Conservation (phyloP, 2,113 vertebrate species). For the Benitochromis conjunctus region DNA sequence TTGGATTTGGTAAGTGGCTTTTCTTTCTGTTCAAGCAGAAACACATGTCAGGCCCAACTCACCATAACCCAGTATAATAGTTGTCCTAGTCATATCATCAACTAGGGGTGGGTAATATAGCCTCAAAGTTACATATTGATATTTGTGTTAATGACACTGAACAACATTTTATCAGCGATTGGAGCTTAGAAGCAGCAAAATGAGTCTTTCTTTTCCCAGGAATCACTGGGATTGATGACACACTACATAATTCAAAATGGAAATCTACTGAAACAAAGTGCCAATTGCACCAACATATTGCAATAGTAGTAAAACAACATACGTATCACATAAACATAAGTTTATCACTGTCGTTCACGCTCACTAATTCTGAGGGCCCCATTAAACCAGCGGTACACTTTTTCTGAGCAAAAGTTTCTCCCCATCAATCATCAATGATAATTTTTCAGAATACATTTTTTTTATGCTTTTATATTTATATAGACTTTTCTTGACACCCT, state of each 20-base stretch:
- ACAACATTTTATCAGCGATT: background rate
- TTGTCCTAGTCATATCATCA: too few relatives aligned
- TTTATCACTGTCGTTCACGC: background rate
- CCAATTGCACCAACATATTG: background rate
- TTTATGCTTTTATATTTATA: too few relatives aligned
- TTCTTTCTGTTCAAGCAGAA: background rate
- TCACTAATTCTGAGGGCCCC: too few relatives aligned
- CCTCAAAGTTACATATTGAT: too few relatives aligned
- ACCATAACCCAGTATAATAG: too few relatives aligned
- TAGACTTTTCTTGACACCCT: too few relatives aligned
- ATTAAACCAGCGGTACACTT: too few relatives aligned
- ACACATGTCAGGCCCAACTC: too few relatives aligned
- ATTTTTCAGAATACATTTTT: too few relatives aligned
- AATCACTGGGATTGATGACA: background rate
- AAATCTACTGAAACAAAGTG: background rate
- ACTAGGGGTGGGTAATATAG: too few relatives aligned
- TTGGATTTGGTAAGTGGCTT: constrained; percentile 85
- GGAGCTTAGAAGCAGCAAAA: background rate
- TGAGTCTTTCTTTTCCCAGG: background rate
- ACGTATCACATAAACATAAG: fast-evolving
- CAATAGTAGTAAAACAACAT: background rate
- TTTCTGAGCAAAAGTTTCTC: too few relatives aligned
- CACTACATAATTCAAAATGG: background rate
- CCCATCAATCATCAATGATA: too few relatives aligned
- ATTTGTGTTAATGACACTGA: background rate